Evolutionary conservation across 2,888 invertebrate species (phyloP).

Genomic region (Hypomecis punctinalis): DNA sequence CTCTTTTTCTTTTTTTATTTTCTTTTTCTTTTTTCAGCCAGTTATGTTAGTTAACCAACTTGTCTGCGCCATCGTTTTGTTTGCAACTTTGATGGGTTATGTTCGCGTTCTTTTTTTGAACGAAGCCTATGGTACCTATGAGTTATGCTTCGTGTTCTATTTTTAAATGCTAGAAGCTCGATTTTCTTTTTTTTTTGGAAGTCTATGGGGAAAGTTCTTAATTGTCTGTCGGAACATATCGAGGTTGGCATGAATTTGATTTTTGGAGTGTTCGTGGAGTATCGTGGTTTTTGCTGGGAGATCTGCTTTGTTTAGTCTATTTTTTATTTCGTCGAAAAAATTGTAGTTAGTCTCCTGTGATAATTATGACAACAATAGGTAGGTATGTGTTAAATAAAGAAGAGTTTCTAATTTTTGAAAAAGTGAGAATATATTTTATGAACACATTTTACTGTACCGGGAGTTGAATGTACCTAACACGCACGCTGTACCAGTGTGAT

Average conservation of each 20-base stretch:
- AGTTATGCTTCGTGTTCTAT: slow-evolving; percentile 40
- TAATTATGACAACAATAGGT: too few relatives aligned
- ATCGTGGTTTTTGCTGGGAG: background rate
- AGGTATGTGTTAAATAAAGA: too few relatives aligned
- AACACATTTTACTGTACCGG: too few relatives aligned
- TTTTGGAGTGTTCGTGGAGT: slow-evolving; percentile 18
- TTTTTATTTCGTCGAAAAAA: too few relatives aligned
- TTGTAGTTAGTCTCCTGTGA: too few relatives aligned
- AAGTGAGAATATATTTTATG: too few relatives aligned
- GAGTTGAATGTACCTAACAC: too few relatives aligned
- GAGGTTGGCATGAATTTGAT: slow-evolving; percentile 26
- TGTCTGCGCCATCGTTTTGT: slow-evolving; percentile 54
- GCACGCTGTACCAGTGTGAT: too few relatives aligned
- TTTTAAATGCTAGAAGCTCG: slow-evolving; percentile 30
- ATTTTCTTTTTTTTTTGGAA: slow-evolving; percentile 36
- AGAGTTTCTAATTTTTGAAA: too few relatives aligned
- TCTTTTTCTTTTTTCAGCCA: slow-evolving; percentile 45
- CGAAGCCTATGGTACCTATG: slow-evolving; percentile 30
- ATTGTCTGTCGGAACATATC: slow-evolving; percentile 43
- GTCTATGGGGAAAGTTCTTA: slow-evolving; percentile 40
- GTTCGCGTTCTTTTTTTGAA: slow-evolving; percentile 38
- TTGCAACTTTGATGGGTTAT: slow-evolving; percentile 46
- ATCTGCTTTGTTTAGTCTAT: background rate
- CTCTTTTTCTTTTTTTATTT: slow-evolving; percentile 39
- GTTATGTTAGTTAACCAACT: slow-evolving; percentile 55